These are phyloP conservation scores for Nemotelus nigrinus DNA, from an alignment of 2,888 invertebrate genomes.

Conservation along the genomic window DNA sequence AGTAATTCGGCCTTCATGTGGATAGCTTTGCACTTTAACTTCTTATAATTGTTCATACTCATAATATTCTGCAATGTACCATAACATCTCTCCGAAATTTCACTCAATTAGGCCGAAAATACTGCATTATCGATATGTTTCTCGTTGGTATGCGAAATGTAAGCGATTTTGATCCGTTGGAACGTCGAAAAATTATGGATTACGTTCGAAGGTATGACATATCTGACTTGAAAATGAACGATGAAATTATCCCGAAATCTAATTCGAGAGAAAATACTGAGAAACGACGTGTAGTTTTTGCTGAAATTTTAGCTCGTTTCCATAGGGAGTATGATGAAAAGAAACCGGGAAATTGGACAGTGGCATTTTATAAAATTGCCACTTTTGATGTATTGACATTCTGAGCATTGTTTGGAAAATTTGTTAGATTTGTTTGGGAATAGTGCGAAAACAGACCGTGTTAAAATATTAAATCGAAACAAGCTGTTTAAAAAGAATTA, in stretches of 20 bases:
- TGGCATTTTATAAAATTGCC: slow-evolving; percentile 63
- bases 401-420: too few species aligned
- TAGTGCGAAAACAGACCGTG: too few species aligned
- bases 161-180: slow-evolving; percentile 57
- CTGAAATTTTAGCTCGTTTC: slow-evolving; percentile 71
- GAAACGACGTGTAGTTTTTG: slow-evolving; percentile 65
- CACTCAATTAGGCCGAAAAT: slow-evolving; percentile 66
- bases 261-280: neutral
- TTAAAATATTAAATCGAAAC: too few species aligned
- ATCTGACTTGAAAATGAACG: neutral
- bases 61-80: too few species aligned
- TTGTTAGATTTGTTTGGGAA: too few species aligned
- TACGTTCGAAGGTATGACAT: slow-evolving; percentile 57
- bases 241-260: neutral
- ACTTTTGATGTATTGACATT: slow-evolving; percentile 58
- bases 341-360: slow-evolving; percentile 57
- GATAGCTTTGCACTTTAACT: too few species aligned
- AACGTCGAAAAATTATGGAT: slow-evolving; percentile 55
- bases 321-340: slow-evolving; percentile 67
- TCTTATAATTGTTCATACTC: too few species aligned
- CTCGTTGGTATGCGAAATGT: slow-evolving; percentile 67
- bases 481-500: too few species aligned
- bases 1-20: too few species aligned
- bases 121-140: slow-evolving; percentile 71
- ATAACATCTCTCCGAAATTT: too few species aligned